Percentiles rank a stretch among this genome's conserved stretches.
Conservation (phyloP, 2,113 vertebrate species). For the Physeter macrocephalus region DNA sequence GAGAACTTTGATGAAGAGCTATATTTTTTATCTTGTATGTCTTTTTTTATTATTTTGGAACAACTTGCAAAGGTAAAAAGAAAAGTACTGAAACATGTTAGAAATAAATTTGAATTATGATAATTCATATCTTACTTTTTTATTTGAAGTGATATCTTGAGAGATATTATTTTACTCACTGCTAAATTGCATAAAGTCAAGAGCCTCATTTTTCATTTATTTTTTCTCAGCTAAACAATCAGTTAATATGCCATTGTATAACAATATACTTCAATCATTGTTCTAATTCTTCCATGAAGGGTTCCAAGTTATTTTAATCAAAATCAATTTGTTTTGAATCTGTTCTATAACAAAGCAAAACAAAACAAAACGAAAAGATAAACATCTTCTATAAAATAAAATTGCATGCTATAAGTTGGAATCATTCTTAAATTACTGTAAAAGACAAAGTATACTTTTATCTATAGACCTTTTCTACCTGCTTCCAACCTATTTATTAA, state of each 20-base stretch:
- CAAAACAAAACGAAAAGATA: neutral
- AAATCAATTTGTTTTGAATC: neutral
- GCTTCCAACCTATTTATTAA: neutral
- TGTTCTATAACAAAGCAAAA: neutral
- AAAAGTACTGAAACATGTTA: neutral
- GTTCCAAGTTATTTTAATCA: neutral
- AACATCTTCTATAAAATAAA: neutral
- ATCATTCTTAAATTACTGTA: neutral
- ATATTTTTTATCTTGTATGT: neutral
- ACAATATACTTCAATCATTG: neutral
- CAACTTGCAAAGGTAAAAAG: neutral
- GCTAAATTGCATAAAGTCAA: neutral
- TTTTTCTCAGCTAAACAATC: neutral
- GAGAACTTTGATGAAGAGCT: neutral
- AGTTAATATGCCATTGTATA: neutral
- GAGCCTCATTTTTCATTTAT: neutral
- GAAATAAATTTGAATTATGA: slow-evolving; percentile 19
- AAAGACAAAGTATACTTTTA: neutral
- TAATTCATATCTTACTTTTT: slow-evolving; percentile 12
- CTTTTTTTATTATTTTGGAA: neutral
- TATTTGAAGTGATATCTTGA: slow-evolving; percentile 1
- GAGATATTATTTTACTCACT: slow-evolving; percentile 36
- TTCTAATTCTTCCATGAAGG: neutral
- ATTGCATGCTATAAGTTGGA: neutral
- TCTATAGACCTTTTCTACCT: neutral